Base-by-base conservation (phyloP, 2,113 vertebrate genomes). In the Gorsachius goisagi region DNA sequence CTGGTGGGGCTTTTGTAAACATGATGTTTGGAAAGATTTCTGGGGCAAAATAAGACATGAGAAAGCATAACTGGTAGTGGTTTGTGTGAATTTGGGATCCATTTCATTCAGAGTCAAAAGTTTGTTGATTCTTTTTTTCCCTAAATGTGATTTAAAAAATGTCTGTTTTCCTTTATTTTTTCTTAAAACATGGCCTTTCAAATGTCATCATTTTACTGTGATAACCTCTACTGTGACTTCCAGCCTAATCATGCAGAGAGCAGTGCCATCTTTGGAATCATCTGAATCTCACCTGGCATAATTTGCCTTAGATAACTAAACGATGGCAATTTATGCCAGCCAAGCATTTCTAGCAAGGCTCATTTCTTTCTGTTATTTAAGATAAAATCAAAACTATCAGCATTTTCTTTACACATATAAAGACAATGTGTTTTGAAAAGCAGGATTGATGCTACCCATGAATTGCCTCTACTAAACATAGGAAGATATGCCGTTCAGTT, bases 71-170 rank as follows among this genome's bases (percentile, higher is more conserved):
- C 7, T 53, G 6, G 5, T 15, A 39, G 16, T 15, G 2, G 11
- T 53, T 37, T 41, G 9, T n/a, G 9, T 77, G 86, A 60, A 64
- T 74, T 77, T 90, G 47, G n/a, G 68, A 85, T 64, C 35, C 0
- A 7, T 56, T 74, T 78, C 59, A 2, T 1, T 6, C 24, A 19
- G 22, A 87, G 28, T 47, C 12, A 89, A 83, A 73, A 6, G 4
- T 44, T 32, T 26, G 5, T 35, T 17, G 4, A 12, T 53, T 12
- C 13, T 55, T 53, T n/a, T 15, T 0, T 0, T 1, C 23, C 2
- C 2, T 13, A 37, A 77, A 32, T 45, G 2, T 39, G 15, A 27
- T 33, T 92, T 92, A 33, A 5, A 32, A 60, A 71, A 78, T 10
- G 22, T 21, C 16, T 47, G 2, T 4, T 89, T 82, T 68, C 5